Percentiles rank a stretch among this genome's conserved stretches.
Evolutionary conservation across 2,113 vertebrate species (phyloP).

Genomic region (Henicopernis longicauda): DNA sequence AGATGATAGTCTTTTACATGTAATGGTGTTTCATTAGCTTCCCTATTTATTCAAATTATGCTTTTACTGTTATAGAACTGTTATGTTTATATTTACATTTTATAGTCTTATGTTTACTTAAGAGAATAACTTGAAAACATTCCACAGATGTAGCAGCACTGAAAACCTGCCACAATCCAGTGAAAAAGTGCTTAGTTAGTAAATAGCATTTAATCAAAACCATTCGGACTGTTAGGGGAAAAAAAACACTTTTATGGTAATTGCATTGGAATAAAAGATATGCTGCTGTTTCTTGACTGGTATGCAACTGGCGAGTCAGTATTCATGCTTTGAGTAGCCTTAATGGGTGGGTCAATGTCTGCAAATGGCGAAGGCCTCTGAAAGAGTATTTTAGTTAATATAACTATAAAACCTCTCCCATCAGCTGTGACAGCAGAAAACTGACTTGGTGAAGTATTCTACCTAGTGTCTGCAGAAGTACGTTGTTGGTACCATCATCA

Average conservation of each 20-base stretch:
- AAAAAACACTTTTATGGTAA: neutral
- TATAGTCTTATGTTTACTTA: slow-evolving; percentile 54
- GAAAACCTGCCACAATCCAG: slow-evolving; percentile 28
- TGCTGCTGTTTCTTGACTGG: neutral
- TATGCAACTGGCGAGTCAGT: neutral
- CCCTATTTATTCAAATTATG: slow-evolving; percentile 47
- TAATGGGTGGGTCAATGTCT: neutral
- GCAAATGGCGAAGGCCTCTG: neutral
- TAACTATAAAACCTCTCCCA: neutral
- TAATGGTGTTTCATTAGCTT: slow-evolving; percentile 52
- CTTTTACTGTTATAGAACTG: slow-evolving; percentile 31
- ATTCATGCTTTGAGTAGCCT: neutral
- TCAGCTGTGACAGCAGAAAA: neutral
- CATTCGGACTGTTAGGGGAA: neutral
- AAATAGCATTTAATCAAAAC: slow-evolving; percentile 36
- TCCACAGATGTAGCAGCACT: slow-evolving; percentile 29
- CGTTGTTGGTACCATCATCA: neutral
- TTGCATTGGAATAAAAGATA: neutral
- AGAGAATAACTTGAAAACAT: slow-evolving; percentile 47
- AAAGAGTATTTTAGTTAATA: neutral
- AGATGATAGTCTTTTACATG: slow-evolving; percentile 15
- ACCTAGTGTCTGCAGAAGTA: neutral
- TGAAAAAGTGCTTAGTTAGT: slow-evolving; percentile 19
- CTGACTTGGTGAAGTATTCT: neutral
- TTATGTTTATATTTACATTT: slow-evolving; percentile 52